phyloP scores from a whole-genome alignment of 2,113 vertebrate genomes.

The Synodontis membranacea region DNA sequence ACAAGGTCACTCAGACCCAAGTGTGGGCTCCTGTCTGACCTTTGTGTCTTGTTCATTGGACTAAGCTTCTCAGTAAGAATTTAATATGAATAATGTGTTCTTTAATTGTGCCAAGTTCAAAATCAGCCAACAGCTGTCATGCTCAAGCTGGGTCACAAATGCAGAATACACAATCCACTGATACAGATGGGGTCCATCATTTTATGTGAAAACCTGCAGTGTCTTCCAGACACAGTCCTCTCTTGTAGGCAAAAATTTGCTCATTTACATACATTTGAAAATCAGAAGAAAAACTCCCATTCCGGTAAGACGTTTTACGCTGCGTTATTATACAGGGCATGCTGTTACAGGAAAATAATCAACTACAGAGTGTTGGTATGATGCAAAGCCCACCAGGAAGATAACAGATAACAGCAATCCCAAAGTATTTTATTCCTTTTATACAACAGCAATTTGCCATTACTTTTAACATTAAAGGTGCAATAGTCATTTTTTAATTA shows the following conservation, averaged over 20 bases:
- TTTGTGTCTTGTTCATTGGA: constrained; percentile 2
- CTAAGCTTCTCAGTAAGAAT: neutral
- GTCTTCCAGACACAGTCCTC: neutral
- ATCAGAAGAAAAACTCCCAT: neutral
- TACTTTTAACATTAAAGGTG: neutral
- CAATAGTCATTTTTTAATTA: neutral
- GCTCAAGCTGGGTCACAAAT: constrained; percentile 34
- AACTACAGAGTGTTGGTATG: neutral
- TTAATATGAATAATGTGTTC: constrained; percentile 24
- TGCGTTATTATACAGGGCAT: too few relatives aligned
- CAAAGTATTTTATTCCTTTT: neutral
- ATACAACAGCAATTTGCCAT: neutral
- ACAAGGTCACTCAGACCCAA: constrained; percentile 5
- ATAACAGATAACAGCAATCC: neutral
- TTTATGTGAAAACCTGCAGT: neutral
- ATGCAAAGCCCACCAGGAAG: neutral
- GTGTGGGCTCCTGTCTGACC: constrained; percentile 11
- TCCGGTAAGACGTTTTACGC: neutral
- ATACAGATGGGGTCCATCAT: constrained; percentile 18
- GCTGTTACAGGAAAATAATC: neutral
- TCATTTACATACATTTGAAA: neutral
- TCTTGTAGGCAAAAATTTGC: neutral
- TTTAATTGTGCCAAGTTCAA: constrained; percentile 28
- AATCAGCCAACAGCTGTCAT: constrained; percentile 31
- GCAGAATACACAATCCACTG: constrained; percentile 22